Percentiles rank a stretch among this genome's conserved stretches.
These are phyloP conservation scores for Heteractis magnifica DNA, from an alignment of 92 coral and sea anemone genomes.

Conservation along the genomic window DNA sequence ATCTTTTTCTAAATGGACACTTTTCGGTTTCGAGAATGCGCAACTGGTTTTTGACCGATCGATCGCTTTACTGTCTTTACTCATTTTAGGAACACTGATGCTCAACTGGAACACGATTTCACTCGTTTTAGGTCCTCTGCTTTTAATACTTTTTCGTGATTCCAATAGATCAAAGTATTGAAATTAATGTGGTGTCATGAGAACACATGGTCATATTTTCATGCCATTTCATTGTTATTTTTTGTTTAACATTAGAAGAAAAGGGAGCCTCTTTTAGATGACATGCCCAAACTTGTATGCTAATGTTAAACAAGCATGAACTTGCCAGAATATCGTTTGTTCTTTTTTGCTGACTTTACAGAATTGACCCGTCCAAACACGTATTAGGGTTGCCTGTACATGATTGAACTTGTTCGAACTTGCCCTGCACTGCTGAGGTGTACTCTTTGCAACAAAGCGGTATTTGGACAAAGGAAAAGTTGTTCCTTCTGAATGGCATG, in stretches of 20 bases:
- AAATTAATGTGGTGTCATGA: background rate
- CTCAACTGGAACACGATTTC: background rate
- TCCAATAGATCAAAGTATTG: background rate
- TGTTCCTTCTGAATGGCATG: no score
- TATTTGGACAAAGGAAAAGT: no score
- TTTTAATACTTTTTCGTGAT: background rate
- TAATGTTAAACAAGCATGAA: background rate
- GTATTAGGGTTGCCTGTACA: background rate
- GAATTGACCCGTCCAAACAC: background rate
- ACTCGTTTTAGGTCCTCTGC: background rate
- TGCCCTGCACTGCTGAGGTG: background rate
- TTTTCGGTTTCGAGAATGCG: background rate
- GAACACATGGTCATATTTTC: background rate
- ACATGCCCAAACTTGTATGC: background rate
- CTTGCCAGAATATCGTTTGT: background rate
- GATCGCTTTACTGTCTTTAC: slow-evolving; percentile 8
- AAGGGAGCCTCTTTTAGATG: background rate
- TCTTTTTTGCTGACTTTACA: background rate
- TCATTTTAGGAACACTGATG: slow-evolving; percentile 8
- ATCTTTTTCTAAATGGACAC: background rate
- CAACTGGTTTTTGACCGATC: slow-evolving; percentile 8
- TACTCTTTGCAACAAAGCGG: no score
- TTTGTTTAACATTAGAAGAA: background rate
- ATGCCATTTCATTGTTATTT: background rate
- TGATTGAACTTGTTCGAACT: background rate